Percentiles rank a stretch among this genome's conserved stretches.
Conservation (phyloP, 2,797 vertebrate genomes). For the Selene dorsalis region DNA sequence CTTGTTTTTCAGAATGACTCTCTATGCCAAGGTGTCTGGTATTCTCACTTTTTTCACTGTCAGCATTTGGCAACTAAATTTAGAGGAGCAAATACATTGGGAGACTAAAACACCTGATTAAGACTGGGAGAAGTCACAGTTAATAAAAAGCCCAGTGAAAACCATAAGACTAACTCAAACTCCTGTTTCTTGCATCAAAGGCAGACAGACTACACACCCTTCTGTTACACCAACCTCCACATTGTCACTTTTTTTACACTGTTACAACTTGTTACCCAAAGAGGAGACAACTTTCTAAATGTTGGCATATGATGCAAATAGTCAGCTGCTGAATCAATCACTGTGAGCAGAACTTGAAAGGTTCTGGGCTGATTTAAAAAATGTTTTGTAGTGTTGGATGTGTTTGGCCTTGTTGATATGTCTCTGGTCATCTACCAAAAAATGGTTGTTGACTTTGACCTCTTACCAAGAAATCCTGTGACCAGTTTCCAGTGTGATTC, state of each 20-base stretch:
- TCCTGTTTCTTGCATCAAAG: too few species aligned
- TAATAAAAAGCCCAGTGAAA: background rate
- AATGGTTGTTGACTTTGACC: background rate
- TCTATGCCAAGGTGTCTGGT: background rate
- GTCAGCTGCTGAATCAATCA: background rate
- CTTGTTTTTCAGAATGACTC: background rate
- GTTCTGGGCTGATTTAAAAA: too few species aligned
- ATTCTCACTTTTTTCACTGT: background rate
- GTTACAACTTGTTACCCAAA: background rate
- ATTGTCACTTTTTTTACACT: background rate
- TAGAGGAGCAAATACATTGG: background rate
- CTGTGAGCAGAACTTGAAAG: too few species aligned
- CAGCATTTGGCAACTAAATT: background rate
- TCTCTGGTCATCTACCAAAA: background rate
- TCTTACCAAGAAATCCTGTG: background rate
- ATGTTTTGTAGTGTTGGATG: background rate
- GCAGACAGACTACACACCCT: background rate
- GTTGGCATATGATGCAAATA: too few species aligned
- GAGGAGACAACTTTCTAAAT: background rate
- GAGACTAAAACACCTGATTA: too few species aligned
- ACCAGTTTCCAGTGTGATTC: background rate
- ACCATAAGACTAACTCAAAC: too few species aligned
- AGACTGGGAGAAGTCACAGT: background rate
- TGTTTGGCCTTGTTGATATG: background rate
- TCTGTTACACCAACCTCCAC: background rate